phyloP scores from a whole-genome alignment of 1,140 invertebrate species.

The Psilanteris sp. region DNA sequence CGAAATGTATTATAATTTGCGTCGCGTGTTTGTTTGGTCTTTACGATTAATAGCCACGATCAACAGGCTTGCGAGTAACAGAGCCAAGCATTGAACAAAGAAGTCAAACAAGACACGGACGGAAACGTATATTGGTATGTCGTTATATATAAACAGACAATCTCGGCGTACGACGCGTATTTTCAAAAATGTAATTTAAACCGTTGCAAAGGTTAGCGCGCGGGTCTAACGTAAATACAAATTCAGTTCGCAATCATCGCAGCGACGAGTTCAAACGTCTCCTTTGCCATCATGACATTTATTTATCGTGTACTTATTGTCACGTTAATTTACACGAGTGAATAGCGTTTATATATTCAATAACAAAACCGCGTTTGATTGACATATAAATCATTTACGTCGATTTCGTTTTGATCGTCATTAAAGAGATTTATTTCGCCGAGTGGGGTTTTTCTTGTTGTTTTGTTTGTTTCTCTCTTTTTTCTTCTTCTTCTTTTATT shows the following conservation, averaged over 20 bases:
- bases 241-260: slow-evolving; percentile 12
- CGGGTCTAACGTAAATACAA: slow-evolving; percentile 15
- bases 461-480: too few relatives aligned
- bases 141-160: slow-evolving; percentile 19
- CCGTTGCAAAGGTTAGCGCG: slow-evolving; percentile 10
- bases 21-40: too few relatives aligned
- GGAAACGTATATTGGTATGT: too few relatives aligned
- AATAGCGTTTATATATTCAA: slow-evolving; percentile 7
- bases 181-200: slow-evolving; percentile 24
- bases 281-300: slow-evolving; percentile 5
- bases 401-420: slow-evolving; percentile 14
- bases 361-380: slow-evolving; percentile 6
- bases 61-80: too few relatives aligned
- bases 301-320: slow-evolving; percentile 15
- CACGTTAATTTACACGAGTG: slow-evolving; percentile 2
- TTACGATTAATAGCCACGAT: too few relatives aligned
- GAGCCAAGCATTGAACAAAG: too few relatives aligned
- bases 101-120: too few relatives aligned
- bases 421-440: slow-evolving; percentile 1
- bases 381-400: slow-evolving; percentile 18
- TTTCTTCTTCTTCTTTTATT: too few relatives aligned
- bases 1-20: too few relatives aligned
- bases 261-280: slow-evolving; percentile 12
- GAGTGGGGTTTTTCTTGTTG: too few relatives aligned
- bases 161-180: not conserved